A percentile compares a stretch with the other conserved stretches of the same genome.
These are phyloP conservation scores for Cebuella pygmaea DNA, from an alignment of 2,797 vertebrate genomes.

Conservation along the genomic window DNA sequence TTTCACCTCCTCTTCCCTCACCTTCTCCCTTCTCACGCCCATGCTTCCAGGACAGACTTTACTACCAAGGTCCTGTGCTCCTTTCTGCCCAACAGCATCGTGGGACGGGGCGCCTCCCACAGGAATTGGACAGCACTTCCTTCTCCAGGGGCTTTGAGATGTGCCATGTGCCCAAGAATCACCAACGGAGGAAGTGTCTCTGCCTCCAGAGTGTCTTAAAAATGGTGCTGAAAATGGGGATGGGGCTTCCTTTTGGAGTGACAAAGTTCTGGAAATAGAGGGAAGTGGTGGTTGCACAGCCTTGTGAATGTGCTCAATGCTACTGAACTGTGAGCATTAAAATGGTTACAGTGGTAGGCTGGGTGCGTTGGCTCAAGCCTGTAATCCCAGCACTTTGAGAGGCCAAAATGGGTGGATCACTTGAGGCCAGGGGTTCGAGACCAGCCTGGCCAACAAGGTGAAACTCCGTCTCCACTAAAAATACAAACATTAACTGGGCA, in stretches of 20 bases:
- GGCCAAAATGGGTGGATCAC: background rate
- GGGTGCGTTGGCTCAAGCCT: background rate
- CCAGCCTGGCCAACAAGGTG: background rate
- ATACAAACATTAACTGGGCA: background rate
- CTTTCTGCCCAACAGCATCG: fast-evolving
- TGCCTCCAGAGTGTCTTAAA: background rate
- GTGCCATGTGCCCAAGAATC: fast-evolving
- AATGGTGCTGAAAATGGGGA: background rate
- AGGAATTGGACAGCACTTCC: fast-evolving
- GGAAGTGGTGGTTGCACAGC: no score
- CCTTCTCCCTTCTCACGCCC: background rate
- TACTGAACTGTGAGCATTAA: background rate
- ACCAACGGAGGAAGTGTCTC: background rate
- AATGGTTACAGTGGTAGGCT: no score
- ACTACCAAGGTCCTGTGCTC: background rate
- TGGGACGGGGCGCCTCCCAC: fast-evolving
- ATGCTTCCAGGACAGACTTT: background rate
- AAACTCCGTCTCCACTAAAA: background rate
- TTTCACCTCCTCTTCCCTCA: background rate
- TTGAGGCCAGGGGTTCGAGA: background rate
- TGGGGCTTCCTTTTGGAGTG: background rate
- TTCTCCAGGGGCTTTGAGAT: background rate
- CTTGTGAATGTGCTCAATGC: background rate
- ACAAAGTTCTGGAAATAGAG: background rate
- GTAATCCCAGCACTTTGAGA: background rate